Evolutionary conservation across 2,797 vertebrate species (phyloP), one percentile per base, ranked within the genome.

Genomic region (Arrhamphus sclerolepis): DNA sequence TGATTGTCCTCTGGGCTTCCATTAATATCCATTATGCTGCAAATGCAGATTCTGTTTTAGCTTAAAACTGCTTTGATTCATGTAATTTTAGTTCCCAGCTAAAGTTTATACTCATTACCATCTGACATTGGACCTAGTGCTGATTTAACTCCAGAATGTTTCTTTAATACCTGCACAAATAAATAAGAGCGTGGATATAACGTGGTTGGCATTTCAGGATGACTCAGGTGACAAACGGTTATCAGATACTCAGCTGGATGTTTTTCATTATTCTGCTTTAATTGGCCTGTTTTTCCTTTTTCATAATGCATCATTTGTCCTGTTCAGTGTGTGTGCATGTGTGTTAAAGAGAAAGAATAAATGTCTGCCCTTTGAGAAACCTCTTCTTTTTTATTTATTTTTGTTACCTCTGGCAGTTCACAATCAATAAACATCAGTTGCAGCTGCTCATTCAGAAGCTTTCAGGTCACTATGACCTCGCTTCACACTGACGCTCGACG

Each of bases 381-480:
- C 20, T 72, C 43, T 46, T 21, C 46, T 43, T 19, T 26, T 26
- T 26, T 6, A n/a, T n/a, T n/a, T n/a, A n/a, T n/a, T n/a, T n/a
- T n/a, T n/a, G n/a, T n/a, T 1, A 11, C 28, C 1, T 39, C 62
- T 29, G 58, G 56, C 43, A 31, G 56, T 52, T 61, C 24, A n/a
- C 56, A 52, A 76, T 80, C 66, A 41, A 75, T 80, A 68, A 75
- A 65, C 50, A 56, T 75, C 39, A 24, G 1, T 24, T 38, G 42
- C 65, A 58, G 72, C 50, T 20, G 56, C 56, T 63, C 16, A 4
- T 42, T 59, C 60, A 63, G 60, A 66, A 48, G 42, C 53, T 42
- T 43, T 43, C 8, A 19, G 58, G 47, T 60, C 62, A 31, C 17
- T 0, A 1, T 18, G 66, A 76, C 72, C 66, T 57, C 4, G 2